Conservation (phyloP, 1,140 invertebrate genomes). For the Potamilus streckersoni region DNA sequence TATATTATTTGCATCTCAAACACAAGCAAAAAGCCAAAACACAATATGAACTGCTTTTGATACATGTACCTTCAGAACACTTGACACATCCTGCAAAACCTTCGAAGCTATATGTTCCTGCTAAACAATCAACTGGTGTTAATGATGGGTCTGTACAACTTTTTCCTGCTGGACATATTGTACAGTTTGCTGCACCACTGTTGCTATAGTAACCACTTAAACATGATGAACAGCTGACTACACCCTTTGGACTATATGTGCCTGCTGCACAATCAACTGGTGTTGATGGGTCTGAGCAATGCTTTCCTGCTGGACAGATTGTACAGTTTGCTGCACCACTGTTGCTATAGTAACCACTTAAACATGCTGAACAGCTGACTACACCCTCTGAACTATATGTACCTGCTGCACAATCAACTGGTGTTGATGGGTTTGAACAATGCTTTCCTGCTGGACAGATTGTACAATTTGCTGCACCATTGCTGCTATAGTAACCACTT, state of each 20-base stretch:
- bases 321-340: slow-evolving; percentile 37
- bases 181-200: slow-evolving; percentile 29
- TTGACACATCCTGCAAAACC: slow-evolving; percentile 29
- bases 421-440: slow-evolving; percentile 22
- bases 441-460: slow-evolving; percentile 47
- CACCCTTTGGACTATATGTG: slow-evolving; percentile 39
- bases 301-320: slow-evolving; percentile 40
- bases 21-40: too few relatives aligned
- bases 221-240: slow-evolving; percentile 28
- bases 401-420: slow-evolving; percentile 28
- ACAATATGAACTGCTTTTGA: too few relatives aligned
- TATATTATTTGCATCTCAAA: too few relatives aligned
- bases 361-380: slow-evolving; percentile 22
- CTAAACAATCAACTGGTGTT: slow-evolving; percentile 26
- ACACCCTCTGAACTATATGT: slow-evolving; percentile 24
- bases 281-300: slow-evolving; percentile 25
- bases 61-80: slow-evolving; percentile 1
- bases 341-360: slow-evolving; percentile 30
- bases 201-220: slow-evolving; percentile 32
- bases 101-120: slow-evolving; percentile 26
- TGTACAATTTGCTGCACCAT: slow-evolving; percentile 28
- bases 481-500: slow-evolving; percentile 26
- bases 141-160: slow-evolving; percentile 8
- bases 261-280: slow-evolving; percentile 38
- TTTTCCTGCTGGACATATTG: slow-evolving; percentile 37